Evolutionary conservation across 1,140 invertebrate genomes (phyloP).

Genomic region (Euura saliciscinereae): DNA sequence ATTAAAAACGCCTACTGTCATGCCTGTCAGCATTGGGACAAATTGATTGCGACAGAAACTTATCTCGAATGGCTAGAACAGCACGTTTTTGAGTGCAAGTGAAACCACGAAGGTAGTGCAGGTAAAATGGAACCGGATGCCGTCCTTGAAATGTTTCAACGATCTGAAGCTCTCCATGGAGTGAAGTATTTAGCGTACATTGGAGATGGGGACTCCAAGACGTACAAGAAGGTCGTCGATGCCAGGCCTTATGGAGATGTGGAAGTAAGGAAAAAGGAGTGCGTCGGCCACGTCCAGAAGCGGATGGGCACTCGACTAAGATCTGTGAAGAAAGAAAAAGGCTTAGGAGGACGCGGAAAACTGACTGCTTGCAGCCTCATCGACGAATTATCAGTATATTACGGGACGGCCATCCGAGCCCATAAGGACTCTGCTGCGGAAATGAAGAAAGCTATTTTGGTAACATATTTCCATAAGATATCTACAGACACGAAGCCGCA

Average conservation of each 20-base stretch:
- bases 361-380: background rate
- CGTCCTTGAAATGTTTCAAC: slow-evolving; percentile 11
- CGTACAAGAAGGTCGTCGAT: background rate
- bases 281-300: slow-evolving; percentile 36
- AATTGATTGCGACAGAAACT: slow-evolving; percentile 2
- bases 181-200: background rate
- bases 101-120: slow-evolving; percentile 20
- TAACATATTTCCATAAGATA: background rate
- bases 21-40: slow-evolving; percentile 25
- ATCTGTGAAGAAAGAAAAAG: slow-evolving; percentile 21
- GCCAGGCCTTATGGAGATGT: slow-evolving; percentile 11
- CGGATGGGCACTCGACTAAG: slow-evolving; percentile 33
- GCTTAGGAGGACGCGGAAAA: slow-evolving; percentile 13
- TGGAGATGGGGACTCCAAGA: background rate
- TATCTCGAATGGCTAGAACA: slow-evolving; percentile 26
- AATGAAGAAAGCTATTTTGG: slow-evolving; percentile 9
- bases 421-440: background rate
- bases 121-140: slow-evolving; percentile 21
- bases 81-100: slow-evolving; percentile 16
- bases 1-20: slow-evolving; percentile 27
- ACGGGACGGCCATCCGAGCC: background rate
- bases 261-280: slow-evolving; percentile 35
- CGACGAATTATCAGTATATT: background rate
- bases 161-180: background rate
- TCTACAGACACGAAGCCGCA: slow-evolving; percentile 13